phyloP scores from a whole-genome alignment of 1,140 invertebrate species.

The Temnothorax curvispinosus region DNA sequence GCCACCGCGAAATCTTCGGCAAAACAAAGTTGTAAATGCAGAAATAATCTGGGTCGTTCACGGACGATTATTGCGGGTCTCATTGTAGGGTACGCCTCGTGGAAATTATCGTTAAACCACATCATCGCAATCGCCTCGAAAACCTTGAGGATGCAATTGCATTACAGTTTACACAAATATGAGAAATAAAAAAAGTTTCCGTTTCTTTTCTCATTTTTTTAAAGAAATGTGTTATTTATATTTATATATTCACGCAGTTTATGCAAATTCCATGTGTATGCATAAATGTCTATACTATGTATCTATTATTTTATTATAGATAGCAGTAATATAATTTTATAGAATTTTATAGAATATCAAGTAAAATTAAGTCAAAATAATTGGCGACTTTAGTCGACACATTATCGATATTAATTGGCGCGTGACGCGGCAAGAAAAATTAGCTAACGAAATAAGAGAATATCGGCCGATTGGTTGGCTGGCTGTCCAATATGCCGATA shows the following conservation, averaged over 20 bases:
- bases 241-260: not conserved
- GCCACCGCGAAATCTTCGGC: conserved; percentile 26
- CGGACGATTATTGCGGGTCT: conserved; percentile 20
- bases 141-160: conserved; percentile 37
- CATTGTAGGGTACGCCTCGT: conserved; percentile 3
- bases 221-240: not conserved
- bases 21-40: conserved; percentile 48
- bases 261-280: not conserved
- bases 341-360: not conserved
- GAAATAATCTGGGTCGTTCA: conserved; percentile 48
- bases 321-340: not conserved
- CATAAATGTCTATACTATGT: not conserved
- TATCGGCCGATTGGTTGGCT: conserved; percentile 55
- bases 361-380: not conserved
- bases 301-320: not conserved
- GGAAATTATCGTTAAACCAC: conserved; percentile 31
- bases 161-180: not conserved
- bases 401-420: conserved; percentile 34
- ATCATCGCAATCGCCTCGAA: conserved; percentile 4
- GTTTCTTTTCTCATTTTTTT: not conserved
- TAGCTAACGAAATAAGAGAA: conserved; percentile 22
- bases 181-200: not conserved
- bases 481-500: conserved; percentile 52
- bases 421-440: conserved; percentile 3
- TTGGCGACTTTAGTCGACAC: not conserved